phyloP scores from a whole-genome alignment of 1,140 invertebrate genomes.

The Drosophila sp. region DNA sequence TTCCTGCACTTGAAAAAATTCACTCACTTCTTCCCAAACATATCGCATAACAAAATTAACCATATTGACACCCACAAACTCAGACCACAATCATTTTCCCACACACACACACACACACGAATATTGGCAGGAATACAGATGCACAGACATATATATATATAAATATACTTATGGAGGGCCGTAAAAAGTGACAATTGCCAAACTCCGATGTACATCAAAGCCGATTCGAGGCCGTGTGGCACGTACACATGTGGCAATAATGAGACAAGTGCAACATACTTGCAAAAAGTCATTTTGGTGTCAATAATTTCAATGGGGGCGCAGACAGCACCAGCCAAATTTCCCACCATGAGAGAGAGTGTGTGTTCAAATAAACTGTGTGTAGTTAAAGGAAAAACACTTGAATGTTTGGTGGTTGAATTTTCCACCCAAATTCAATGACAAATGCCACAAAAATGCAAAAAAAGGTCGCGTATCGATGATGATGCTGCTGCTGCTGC shows the following conservation, averaged over 20 bases:
- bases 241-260: conserved; percentile 81
- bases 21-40: conserved; percentile 38
- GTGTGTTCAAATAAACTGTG: conserved; percentile 21
- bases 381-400: conserved; percentile 32
- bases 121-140: conserved; percentile 28
- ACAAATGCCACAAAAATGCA: conserved; percentile 38
- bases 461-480: conserved; percentile 53
- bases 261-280: conserved; percentile 81
- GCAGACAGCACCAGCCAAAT: conserved; percentile 25
- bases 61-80: conserved; percentile 68
- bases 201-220: conserved; percentile 68
- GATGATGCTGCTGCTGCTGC: no score
- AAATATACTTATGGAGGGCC: conserved; percentile 63
- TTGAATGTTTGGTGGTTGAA: conserved; percentile 58
- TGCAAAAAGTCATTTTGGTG: conserved; percentile 75
- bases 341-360: conserved; percentile 32
- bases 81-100: conserved; percentile 42
- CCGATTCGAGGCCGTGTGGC: conserved; percentile 47
- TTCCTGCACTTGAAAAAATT: conserved; percentile 60
- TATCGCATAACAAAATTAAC: conserved; percentile 73
- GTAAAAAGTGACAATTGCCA: conserved; percentile 76
- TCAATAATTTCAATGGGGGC: conserved; percentile 66
- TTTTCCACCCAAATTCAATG: conserved; percentile 4
- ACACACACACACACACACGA: conserved; percentile 59
- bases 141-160: conserved; percentile 25